A percentile compares a stretch with the other conserved stretches of the same genome.
Evolutionary conservation across 1,140 invertebrate genomes (phyloP).

Genomic region (Periplaneta americana): DNA sequence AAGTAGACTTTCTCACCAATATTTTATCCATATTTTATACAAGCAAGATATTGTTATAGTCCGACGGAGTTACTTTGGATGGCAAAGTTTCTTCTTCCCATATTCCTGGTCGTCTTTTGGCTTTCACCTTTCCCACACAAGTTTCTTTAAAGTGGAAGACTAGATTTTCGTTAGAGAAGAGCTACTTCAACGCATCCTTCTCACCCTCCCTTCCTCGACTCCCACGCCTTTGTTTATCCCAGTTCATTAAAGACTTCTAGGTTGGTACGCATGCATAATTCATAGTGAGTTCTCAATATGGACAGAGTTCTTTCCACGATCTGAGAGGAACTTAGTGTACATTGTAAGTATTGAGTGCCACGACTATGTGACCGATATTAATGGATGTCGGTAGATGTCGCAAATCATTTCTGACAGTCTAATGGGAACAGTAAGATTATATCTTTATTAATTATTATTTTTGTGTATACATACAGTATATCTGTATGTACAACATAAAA

Average conservation of each 20-base stretch:
- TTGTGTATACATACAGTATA: no score
- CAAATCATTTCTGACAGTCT: no score
- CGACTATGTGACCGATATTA: no score
- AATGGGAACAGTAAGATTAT: no score
- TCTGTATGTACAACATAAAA: no score
- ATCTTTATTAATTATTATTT: no score
- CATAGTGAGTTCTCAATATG: background rate
- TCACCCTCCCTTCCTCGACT: no score
- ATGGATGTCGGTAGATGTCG: no score
- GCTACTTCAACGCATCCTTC: background rate
- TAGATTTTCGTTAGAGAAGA: background rate
- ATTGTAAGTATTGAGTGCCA: no score
- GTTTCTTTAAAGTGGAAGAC: background rate
- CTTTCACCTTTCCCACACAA: background rate
- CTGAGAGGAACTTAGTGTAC: no score
- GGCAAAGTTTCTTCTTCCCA: background rate
- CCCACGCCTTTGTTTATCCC: background rate
- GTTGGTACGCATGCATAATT: background rate
- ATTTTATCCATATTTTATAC: background rate
- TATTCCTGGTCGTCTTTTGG: background rate
- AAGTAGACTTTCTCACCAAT: background rate
- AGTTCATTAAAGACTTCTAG: background rate
- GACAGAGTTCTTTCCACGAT: background rate
- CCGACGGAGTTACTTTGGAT: background rate
- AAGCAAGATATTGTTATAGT: background rate